Evolutionary conservation across 1,140 invertebrate genomes (phyloP).

Genomic region (Drosophila gunungcola): DNA sequence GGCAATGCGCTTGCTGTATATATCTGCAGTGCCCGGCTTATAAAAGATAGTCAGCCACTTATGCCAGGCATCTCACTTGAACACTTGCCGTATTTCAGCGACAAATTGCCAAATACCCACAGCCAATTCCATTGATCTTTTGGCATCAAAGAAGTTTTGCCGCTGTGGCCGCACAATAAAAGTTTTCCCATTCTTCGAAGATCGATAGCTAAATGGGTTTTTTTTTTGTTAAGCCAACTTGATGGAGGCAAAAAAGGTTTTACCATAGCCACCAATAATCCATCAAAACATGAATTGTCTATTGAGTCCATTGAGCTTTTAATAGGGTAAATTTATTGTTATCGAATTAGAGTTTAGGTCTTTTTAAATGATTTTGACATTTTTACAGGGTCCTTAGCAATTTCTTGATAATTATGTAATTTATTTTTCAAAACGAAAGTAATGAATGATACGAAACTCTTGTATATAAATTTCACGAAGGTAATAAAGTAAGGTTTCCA

Average conservation of each 20-base stretch:
- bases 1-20: slow-evolving; percentile 19
- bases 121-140: slow-evolving; percentile 40
- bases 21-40: slow-evolving; percentile 6
- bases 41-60: slow-evolving; percentile 59
- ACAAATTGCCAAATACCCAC: slow-evolving; percentile 76
- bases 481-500: too few species aligned
- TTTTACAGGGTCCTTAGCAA: neutral
- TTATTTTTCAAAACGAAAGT: neutral
- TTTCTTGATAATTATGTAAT: slow-evolving; percentile 1
- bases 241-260: slow-evolving; percentile 20
- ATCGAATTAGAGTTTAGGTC: neutral
- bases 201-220: slow-evolving; percentile 26
- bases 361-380: slow-evolving; percentile 30
- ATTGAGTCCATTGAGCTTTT: slow-evolving; percentile 12
- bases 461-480: too few species aligned
- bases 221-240: slow-evolving; percentile 14
- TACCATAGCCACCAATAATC: slow-evolving; percentile 30
- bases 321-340: slow-evolving; percentile 1
- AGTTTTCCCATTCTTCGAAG: slow-evolving; percentile 40
- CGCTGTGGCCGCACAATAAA: slow-evolving; percentile 29
- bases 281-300: slow-evolving; percentile 34
- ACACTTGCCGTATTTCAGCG: slow-evolving; percentile 61
- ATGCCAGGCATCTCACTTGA: slow-evolving; percentile 47
- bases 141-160: slow-evolving; percentile 32
- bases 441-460: too few species aligned